Base-by-base conservation (phyloP, 1,140 invertebrate genomes). In the Ceratitis capitata region DNA sequence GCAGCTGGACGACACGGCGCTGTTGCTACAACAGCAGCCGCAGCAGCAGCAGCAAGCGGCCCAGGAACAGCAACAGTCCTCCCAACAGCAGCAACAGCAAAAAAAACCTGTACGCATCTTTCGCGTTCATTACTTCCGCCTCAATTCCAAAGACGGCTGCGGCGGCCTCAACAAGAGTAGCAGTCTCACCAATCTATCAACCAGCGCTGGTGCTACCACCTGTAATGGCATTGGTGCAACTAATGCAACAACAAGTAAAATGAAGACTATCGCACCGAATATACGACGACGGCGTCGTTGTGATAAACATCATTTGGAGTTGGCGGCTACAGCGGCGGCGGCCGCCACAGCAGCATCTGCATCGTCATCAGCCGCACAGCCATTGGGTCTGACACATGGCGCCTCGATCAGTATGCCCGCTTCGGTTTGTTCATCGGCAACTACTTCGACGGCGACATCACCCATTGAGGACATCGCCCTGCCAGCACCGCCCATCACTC, bases 221-320 rank as follows among this genome's bases (percentile, higher is more conserved):
- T 78, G 69, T 23, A 45, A 32, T 39, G 47, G 64, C 6, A 78
- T 78, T 14, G 85, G 42, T 23, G 47, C 85, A 49, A 42, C 56
- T 35, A 85, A 89, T 89, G 89, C 88, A 86, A 26, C 84, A 42
- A 35, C 87, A 86, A 42, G 84, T 86, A 91, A 93, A 86, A 94
- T 95, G 89, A 95, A 95, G 89, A 95, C 94, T 9, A 94, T 95
- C 87, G 93, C 94, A 7, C 94, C 95, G 45, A 93, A 94, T 86
- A 93, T 94, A 86, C 93, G 94, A 12, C 92, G 95, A 51, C 92
- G 94, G 39, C 92, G 94, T 45, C 93, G 94, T 42, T 94, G 93
- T 89, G 94, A 95, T 84, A 94, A 94, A 87, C 94, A 95, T 88
- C 93, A 94, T 84, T 90, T 92, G 82, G 92, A 93, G 83, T 89